These are phyloP conservation scores for Poeciliopsis presidionis DNA, from an alignment of 2,797 vertebrate genomes.

Conservation along the genomic window DNA sequence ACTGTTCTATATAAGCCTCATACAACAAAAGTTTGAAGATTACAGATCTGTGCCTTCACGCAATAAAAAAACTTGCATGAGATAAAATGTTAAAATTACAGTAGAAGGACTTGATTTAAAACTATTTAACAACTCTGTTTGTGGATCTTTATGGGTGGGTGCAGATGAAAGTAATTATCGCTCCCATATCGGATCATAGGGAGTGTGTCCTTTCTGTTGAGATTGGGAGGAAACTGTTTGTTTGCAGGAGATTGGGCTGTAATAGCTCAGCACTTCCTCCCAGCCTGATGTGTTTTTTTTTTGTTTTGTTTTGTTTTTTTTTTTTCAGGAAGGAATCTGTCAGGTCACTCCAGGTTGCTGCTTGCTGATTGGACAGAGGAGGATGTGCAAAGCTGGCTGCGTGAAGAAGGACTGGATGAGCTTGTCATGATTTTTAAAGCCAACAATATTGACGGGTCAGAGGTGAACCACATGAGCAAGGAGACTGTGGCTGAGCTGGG, in stretches of 20 bases:
- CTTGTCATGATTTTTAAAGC: constrained; percentile 81
- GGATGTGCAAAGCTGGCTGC: constrained; percentile 85
- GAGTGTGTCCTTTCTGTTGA: constrained; percentile 37
- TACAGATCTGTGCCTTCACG: background rate
- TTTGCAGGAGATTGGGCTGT: constrained; percentile 39
- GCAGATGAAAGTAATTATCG: constrained; percentile 37
- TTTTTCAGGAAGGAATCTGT: constrained; percentile 68
- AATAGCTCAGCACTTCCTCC: constrained; percentile 47
- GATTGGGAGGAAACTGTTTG: constrained; percentile 41
- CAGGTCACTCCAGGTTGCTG: constrained; percentile 61
- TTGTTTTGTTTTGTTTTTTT: background rate
- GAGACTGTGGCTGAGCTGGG: constrained; percentile 86
- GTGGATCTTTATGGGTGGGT: constrained; percentile 17
- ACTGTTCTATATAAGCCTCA: background rate
- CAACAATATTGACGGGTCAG: constrained; percentile 88
- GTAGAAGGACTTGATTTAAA: constrained; percentile 9
- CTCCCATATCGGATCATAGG: constrained; percentile 13
- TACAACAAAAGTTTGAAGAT: background rate
- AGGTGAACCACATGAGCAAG: constrained; percentile 84
- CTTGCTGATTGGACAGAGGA: constrained; percentile 87
- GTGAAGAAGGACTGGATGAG: constrained; percentile 79
- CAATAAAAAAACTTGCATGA: background rate
- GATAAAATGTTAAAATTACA: background rate
- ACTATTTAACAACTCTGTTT: constrained; percentile 16
- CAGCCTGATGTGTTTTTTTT: constrained; percentile 61